Evolutionary conservation across 1,140 invertebrate species (phyloP).

Genomic region (Oedothorax gibbosus): DNA sequence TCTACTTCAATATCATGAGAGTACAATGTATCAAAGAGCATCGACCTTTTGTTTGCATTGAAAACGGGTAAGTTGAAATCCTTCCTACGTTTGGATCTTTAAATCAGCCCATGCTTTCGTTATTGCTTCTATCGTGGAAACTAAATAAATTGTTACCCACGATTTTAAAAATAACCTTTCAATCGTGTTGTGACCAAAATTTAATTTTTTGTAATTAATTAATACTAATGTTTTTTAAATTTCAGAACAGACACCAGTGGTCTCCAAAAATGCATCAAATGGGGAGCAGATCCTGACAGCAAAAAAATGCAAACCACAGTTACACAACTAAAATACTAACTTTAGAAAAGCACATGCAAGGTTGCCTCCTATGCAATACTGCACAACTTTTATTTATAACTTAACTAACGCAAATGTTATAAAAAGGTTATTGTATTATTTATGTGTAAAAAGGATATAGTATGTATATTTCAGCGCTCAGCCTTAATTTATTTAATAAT

Average conservation of each 20-base stretch:
- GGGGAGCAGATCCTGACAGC: conserved; percentile 31
- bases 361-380: no score
- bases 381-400: no score
- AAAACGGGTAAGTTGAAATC: conserved; percentile 21
- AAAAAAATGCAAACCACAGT: conserved; percentile 39
- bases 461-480: no score
- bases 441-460: no score
- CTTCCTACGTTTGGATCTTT: neutral
- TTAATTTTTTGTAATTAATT: neutral
- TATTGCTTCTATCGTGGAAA: no score
- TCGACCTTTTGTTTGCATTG: conserved; percentile 43
- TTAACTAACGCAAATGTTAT: no score
- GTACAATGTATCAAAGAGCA: conserved; percentile 75
- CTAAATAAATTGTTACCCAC: neutral
- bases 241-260: conserved; percentile 34
- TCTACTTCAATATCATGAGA: conserved; percentile 74
- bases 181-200: no score
- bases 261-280: conserved; percentile 25
- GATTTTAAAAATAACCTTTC: neutral
- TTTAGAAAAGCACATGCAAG: no score
- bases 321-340: conserved; percentile 32
- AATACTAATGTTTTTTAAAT: neutral
- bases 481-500: no score
- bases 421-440: no score
- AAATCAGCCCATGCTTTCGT: no score